These are phyloP conservation scores for Drosophila bocqueti DNA, from an alignment of 1,140 invertebrate genomes.

Conservation along the genomic window DNA sequence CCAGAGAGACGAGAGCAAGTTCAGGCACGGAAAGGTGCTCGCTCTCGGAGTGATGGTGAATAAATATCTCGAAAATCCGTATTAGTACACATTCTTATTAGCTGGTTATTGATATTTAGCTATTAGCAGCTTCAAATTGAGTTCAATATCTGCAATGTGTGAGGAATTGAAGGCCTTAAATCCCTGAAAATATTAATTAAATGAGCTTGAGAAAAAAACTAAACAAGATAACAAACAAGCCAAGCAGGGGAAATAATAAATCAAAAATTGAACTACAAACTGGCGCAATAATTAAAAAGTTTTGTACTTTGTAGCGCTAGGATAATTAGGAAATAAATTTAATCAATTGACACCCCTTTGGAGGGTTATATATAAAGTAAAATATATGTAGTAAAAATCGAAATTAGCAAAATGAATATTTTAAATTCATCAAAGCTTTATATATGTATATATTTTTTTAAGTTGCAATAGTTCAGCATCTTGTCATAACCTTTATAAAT, in stretches of 20 bases:
- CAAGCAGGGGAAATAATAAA: too few species aligned
- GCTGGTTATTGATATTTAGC: background rate
- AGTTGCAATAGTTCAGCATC: background rate
- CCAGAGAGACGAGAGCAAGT: constrained; percentile 4
- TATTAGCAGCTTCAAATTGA: background rate
- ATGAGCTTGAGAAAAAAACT: background rate
- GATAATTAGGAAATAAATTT: too few species aligned
- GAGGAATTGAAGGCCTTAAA: background rate
- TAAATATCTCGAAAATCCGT: background rate
- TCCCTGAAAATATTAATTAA: background rate
- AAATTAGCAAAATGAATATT: background rate
- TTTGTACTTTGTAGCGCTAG: too few species aligned
- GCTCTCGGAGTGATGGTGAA: background rate
- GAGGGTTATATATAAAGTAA: background rate
- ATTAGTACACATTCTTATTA: background rate
- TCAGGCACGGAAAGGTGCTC: constrained; percentile 1
- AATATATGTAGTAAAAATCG: too few species aligned
- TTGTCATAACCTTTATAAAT: background rate
- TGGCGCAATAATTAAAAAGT: too few species aligned
- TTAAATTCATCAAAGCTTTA: background rate
- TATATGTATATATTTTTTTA: background rate
- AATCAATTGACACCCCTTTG: background rate
- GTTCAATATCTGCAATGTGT: background rate
- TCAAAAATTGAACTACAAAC: too few species aligned
- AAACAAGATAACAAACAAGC: background rate